These are phyloP conservation scores for Spicauda simplicius DNA, from an alignment of 2,888 invertebrate genomes.

Conservation along the genomic window DNA sequence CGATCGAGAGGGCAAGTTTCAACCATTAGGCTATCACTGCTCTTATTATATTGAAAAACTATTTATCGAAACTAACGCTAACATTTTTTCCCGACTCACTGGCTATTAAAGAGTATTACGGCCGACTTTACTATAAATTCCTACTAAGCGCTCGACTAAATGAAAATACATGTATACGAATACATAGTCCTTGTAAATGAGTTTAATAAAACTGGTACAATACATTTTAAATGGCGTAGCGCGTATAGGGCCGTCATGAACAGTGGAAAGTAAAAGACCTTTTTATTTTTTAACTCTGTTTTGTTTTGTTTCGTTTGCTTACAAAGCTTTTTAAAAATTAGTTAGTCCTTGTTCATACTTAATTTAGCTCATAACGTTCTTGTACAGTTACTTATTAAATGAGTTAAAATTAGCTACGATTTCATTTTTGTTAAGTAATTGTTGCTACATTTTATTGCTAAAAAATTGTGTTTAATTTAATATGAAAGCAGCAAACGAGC, in stretches of 20 bases:
- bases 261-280: not conserved
- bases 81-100: not conserved
- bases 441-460: no score
- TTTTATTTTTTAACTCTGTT: not conserved
- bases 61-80: not conserved
- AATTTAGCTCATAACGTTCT: no score
- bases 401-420: no score
- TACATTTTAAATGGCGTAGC: not conserved
- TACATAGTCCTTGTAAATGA: slow-evolving; percentile 6
- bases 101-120: slow-evolving; percentile 8
- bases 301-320: not conserved
- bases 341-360: no score
- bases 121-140: slow-evolving; percentile 3
- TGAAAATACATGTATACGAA: not conserved
- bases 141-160: slow-evolving; percentile 8
- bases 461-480: no score
- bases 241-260: not conserved
- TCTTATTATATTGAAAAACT: not conserved
- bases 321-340: not conserved
- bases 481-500: no score
- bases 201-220: not conserved
- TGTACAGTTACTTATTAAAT: no score
- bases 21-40: no score
- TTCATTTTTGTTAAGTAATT: no score
- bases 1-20: no score